Conservation (phyloP, 2,888 invertebrate species). For the Apantesis nais region DNA sequence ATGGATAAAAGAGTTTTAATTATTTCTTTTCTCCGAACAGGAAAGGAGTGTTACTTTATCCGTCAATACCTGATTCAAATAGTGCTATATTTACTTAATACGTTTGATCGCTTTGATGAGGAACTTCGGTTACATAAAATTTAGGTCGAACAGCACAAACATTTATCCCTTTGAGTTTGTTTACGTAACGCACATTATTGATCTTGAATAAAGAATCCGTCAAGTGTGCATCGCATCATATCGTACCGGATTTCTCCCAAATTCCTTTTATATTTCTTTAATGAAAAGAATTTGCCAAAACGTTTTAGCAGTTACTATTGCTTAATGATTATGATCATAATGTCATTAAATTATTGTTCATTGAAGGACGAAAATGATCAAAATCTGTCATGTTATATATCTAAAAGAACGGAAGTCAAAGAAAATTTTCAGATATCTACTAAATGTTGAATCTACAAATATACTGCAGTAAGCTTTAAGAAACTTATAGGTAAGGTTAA, state of each 20-base stretch:
- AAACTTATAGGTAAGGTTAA: too few relatives aligned
- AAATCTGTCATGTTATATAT: neutral
- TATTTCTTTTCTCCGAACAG: conserved; percentile 51
- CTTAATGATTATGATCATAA: neutral
- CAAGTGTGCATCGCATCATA: neutral
- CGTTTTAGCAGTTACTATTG: neutral
- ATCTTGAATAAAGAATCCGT: conserved; percentile 29
- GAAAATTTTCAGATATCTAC: neutral
- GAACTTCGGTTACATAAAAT: conserved; percentile 43
- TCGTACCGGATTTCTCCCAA: neutral
- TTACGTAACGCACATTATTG: conserved; percentile 25
- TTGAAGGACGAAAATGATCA: neutral
- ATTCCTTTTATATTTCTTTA: neutral
- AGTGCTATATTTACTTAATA: conserved; percentile 48
- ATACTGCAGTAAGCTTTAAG: too few relatives aligned
- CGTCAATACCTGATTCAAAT: conserved; percentile 55
- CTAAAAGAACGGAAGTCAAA: neutral
- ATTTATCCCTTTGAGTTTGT: conserved; percentile 35
- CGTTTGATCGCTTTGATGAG: conserved; percentile 45
- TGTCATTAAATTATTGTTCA: neutral
- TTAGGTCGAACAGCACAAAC: conserved; percentile 44
- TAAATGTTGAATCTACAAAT: too few relatives aligned
- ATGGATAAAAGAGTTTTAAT: conserved; percentile 27
- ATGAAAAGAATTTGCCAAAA: neutral
- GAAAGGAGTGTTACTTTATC: conserved; percentile 49